Evolutionary conservation across 2,888 invertebrate genomes (phyloP), one percentile per base, ranked within the genome.

Genomic region (Trichogramma evanescens): DNA sequence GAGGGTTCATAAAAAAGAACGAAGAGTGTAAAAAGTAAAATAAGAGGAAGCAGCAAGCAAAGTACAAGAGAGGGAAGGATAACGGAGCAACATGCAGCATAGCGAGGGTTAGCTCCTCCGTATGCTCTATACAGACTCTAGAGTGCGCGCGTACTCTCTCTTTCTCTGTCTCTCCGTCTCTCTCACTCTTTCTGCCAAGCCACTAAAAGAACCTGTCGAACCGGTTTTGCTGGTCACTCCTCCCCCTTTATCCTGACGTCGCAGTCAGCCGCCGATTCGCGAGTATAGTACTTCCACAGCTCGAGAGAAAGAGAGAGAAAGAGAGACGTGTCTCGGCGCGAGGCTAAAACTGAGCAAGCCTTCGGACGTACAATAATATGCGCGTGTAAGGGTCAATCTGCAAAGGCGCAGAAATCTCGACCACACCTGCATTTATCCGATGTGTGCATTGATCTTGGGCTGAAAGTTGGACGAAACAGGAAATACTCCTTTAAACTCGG

Each of bases 151-250:
- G 61, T 63, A 61, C 55, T 57, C 51, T 51, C 58, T 51, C 48
- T 54, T 26, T 26, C 26, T 26, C 26, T 26, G 26, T 26, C 26
- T 26, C 26, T 26, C 26, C 3, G 26, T 26, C 26, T 26, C 26
- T 26, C 26, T 26, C 26, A 26, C 26, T 26, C 26, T 26, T 26
- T 26, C 26, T 26, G 26, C 26, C 26, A 26, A 26, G 26, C 26
- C 26, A 26, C 26, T 42, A 48, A 49, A 57, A 48, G 57, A 63
- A 63, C 63, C 61, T 57, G 63, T 63, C 56, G 56, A 62, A 63
- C 63, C 63, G 63, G 63, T 63, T 63, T 58, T 56, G 45, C 61
- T 51, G 57, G 61, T 61, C 55, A 56, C 63, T 61, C 50, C 58
- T 49, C 59, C 61, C 61, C 58, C 48, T 53, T 38, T 10, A 43